Conservation (phyloP, 2,113 vertebrate genomes). For the Cettia cetti region DNA sequence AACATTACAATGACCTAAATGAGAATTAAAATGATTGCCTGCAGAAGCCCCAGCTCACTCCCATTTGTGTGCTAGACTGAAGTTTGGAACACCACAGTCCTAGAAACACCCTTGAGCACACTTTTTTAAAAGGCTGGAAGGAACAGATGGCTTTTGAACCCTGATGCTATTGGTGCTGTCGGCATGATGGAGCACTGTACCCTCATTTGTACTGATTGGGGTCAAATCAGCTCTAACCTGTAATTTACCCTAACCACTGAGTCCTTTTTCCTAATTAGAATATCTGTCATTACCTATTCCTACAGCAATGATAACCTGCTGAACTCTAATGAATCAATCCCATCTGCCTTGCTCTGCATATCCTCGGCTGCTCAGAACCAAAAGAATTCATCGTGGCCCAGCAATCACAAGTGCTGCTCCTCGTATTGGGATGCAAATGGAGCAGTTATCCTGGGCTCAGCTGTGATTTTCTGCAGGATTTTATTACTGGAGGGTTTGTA, state of each 20-base stretch:
- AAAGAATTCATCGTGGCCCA: not conserved
- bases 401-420: not conserved
- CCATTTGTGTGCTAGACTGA: not conserved
- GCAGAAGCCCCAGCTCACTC: not conserved
- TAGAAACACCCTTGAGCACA: constrained; percentile 11
- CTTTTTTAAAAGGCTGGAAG: not conserved
- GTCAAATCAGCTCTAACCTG: constrained; percentile 3
- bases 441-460: not conserved
- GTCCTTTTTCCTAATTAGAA: constrained; percentile 39
- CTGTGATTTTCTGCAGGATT: not conserved
- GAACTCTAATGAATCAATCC: constrained; percentile 33
- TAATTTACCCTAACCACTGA: constrained; percentile 2
- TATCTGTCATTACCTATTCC: constrained; percentile 26
- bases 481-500: not conserved
- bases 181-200: constrained; percentile 14
- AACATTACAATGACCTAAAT: not conserved
- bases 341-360: not conserved
- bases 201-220: constrained; percentile 27
- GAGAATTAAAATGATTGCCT: not conserved
- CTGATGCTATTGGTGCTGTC: not conserved
- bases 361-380: not conserved
- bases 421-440: not conserved
- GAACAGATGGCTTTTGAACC: constrained; percentile 55
- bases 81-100: not conserved
- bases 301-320: constrained; percentile 30